Evolutionary conservation across 2,888 invertebrate genomes (phyloP), one percentile per base, ranked within the genome.

Genomic region (Oscheius onirici): DNA sequence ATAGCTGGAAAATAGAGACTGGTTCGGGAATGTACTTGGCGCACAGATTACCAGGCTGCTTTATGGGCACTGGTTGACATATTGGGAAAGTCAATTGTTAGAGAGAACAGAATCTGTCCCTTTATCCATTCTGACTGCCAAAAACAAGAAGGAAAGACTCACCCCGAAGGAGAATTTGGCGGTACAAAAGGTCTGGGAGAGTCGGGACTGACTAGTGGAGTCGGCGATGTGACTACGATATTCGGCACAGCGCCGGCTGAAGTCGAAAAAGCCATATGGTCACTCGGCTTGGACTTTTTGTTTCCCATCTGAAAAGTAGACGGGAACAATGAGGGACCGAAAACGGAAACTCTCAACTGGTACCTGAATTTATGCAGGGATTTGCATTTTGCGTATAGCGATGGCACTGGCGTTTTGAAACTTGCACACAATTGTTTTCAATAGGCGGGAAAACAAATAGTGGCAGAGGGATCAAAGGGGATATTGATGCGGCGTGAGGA

Each of bases 221-320:
- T 71, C 8, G 71, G 71, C 1, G 43, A 51, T 0, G 71, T 71
- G 49, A 71, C 43, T 5, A 68, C 63, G 28, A 72, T 72, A 26
- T 72, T 60, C 34, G 72, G 72, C 15, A 72, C 43, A 13, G 68
- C 61, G 8, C 69, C 63, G 20, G 54, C 22, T 10, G 28, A 20
- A 1, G 69, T 54, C 0, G 60, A 58, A 72, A 75, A 78, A 24
- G 78, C 76, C 43, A 78, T 69, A 61, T 78, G 75, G 44, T 80
- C 71, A 5, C 72, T 72, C 43, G 71, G 69, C 58, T 75, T 76
- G 22, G 80, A 80, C 44, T 74, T 72, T 72, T 78, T 73, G 72
- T 51, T 75, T 73, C 51, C 80, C 80, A 78, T 78, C 34, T 49
- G 44, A 13, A 55, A 57, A 24, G 13, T 3, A n/a, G 11, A 20